phyloP scores from a whole-genome alignment of 2,888 invertebrate species.

The Onchidella celtica region DNA sequence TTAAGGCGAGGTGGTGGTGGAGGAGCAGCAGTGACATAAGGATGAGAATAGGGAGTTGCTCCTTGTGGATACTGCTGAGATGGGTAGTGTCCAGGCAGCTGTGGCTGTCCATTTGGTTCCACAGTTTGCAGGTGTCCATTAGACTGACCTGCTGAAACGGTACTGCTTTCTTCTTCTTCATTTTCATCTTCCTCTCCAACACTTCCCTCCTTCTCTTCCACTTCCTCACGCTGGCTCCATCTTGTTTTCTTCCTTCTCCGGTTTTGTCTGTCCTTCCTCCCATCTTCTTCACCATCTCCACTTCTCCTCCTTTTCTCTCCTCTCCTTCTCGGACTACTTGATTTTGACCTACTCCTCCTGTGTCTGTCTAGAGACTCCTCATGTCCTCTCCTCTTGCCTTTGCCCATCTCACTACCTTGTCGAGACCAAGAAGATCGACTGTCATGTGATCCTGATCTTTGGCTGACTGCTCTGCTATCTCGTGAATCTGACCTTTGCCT shows the following conservation, averaged over 20 bases:
- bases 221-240: conserved; percentile 15
- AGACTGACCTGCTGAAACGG: not conserved
- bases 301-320: conserved; percentile 38
- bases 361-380: conserved; percentile 70
- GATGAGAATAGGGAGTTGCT: conserved; percentile 23
- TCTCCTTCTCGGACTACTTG: conserved; percentile 62
- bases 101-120: not conserved
- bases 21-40: conserved; percentile 5
- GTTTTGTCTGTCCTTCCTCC: conserved; percentile 12
- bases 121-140: not conserved
- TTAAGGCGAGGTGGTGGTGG: not conserved
- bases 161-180: conserved; percentile 37
- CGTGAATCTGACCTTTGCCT: conserved; percentile 23
- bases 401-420: not conserved
- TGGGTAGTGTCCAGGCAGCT: not conserved
- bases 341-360: conserved; percentile 74
- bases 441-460: conserved; percentile 29
- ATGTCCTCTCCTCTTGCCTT: not conserved
- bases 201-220: conserved; percentile 18
- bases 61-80: conserved; percentile 7
- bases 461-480: not conserved
- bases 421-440: not conserved
- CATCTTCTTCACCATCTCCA: conserved; percentile 54
- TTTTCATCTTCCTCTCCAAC: not conserved
- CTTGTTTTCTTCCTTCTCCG: conserved; percentile 5